phyloP scores from a whole-genome alignment of 2,113 vertebrate genomes.

The Plectropomus leopardus region DNA sequence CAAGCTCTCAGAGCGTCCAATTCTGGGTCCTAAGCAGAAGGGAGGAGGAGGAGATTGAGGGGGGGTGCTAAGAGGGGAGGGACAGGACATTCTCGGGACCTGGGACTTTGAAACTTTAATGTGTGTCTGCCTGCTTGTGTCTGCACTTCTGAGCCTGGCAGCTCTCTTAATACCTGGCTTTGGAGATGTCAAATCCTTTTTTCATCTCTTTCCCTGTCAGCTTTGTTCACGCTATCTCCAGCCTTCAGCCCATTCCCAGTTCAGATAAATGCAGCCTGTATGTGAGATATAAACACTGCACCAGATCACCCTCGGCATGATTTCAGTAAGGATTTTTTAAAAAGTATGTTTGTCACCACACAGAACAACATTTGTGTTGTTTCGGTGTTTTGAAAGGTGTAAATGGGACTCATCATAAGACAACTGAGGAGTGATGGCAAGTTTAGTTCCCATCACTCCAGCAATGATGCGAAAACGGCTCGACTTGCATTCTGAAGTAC shows the following conservation, averaged over 20 bases:
- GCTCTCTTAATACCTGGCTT: constrained; percentile 79
- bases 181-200: constrained; percentile 76
- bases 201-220: constrained; percentile 71
- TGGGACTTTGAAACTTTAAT: constrained; percentile 80
- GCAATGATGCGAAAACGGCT: constrained; percentile 39
- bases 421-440: constrained; percentile 11
- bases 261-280: constrained; percentile 56
- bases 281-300: constrained; percentile 37
- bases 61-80: constrained; percentile 14
- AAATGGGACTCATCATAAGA: constrained; percentile 16
- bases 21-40: constrained; percentile 36
- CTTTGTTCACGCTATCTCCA: constrained; percentile 72
- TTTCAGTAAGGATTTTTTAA: constrained; percentile 40
- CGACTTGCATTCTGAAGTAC: constrained; percentile 27
- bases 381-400: constrained; percentile 5
- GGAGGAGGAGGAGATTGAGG: neutral
- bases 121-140: constrained; percentile 71
- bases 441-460: constrained; percentile 32
- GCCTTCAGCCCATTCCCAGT: constrained; percentile 69
- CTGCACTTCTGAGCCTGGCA: constrained; percentile 77
- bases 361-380: constrained; percentile 22
- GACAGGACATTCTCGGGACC: constrained; percentile 65
- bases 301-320: constrained; percentile 22
- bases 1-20: constrained; percentile 48
- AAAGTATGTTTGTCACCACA: constrained; percentile 25